Evolutionary conservation across 2,888 invertebrate species (phyloP).

Genomic region (Clunio marinus): DNA sequence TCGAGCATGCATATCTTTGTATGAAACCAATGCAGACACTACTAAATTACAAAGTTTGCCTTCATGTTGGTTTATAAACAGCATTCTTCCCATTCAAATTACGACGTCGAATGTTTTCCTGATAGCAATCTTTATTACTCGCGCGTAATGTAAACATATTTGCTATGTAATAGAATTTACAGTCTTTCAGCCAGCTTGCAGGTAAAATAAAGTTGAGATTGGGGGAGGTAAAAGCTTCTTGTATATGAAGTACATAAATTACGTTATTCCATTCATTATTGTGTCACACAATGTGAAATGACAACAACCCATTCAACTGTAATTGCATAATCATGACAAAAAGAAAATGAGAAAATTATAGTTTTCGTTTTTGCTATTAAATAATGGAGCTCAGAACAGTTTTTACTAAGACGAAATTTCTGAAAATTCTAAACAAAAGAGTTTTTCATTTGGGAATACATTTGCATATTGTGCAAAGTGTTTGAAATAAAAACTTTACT

Average conservation of each 20-base stretch:
- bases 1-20: no score
- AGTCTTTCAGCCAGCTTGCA: conserved; percentile 1
- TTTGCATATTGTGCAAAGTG: neutral
- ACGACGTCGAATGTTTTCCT: neutral
- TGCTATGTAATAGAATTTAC: conserved; percentile 15
- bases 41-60: conserved; percentile 4
- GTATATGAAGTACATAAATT: conserved; percentile 11
- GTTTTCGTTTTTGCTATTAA: neutral
- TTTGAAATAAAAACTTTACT: neutral
- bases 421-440: neutral
- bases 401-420: neutral
- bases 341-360: conserved; percentile 21
- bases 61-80: neutral
- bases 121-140: conserved; percentile 16
- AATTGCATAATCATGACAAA: conserved; percentile 36
- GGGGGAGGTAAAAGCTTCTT: neutral
- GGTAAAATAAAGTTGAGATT: neutral
- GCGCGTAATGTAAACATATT: conserved; percentile 23
- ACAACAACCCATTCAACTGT: conserved; percentile 35
- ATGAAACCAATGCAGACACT: conserved; percentile 13
- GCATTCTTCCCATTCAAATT: conserved; percentile 5
- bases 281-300: conserved; percentile 36
- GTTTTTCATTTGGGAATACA: neutral
- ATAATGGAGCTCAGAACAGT: neutral
- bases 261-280: conserved; percentile 31